Conservation (phyloP, 2,797 vertebrate species). For the Taenioides sp. region DNA sequence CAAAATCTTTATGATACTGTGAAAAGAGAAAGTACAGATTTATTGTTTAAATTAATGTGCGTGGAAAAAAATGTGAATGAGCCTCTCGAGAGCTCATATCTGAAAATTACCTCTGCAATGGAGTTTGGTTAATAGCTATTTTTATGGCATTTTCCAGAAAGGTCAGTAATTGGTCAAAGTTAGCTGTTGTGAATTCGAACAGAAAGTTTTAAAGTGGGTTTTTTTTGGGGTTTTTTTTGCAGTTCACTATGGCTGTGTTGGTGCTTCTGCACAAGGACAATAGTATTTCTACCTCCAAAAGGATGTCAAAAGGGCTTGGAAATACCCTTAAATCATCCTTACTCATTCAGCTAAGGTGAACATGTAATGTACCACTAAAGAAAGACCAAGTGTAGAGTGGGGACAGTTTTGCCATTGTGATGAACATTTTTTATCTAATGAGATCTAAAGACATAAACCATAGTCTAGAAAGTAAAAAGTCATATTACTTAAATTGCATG, state of each 20-base stretch:
- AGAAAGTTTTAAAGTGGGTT: background rate
- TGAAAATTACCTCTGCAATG: slow-evolving; percentile 1
- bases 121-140: background rate
- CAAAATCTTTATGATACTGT: slow-evolving; percentile 26
- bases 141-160: background rate
- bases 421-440: too few species aligned
- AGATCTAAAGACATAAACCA: too few species aligned
- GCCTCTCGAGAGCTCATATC: background rate
- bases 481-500: too few species aligned
- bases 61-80: background rate
- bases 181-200: background rate
- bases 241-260: too few species aligned
- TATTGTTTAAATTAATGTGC: background rate
- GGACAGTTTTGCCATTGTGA: too few species aligned
- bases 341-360: too few species aligned
- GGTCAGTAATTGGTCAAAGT: background rate
- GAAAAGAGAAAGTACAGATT: slow-evolving; percentile 2
- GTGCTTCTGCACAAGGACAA: background rate
- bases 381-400: too few species aligned
- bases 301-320: too few species aligned
- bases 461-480: too few species aligned
- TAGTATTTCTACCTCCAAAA: too few species aligned
- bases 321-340: too few species aligned
- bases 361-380: too few species aligned
- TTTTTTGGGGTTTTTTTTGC: background rate